These are phyloP conservation scores for Uropsilus gracilis DNA, from an alignment of 2,113 vertebrate genomes.

Conservation along the genomic window DNA sequence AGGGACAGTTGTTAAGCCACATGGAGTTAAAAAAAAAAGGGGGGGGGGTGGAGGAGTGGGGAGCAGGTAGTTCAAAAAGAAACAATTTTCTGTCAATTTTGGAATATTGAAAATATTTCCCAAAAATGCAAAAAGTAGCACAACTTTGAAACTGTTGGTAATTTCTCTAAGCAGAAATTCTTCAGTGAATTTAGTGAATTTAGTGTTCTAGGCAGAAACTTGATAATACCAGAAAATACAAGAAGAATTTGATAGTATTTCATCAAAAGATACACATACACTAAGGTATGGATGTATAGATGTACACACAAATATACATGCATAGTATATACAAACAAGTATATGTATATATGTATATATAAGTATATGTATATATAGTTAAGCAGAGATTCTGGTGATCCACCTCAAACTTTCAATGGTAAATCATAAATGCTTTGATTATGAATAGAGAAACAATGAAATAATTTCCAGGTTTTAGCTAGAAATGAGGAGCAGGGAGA, in stretches of 20 bases:
- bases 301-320: neutral
- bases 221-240: neutral
- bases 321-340: too few species aligned
- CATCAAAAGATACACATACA: neutral
- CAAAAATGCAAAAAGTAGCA: neutral
- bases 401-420: neutral
- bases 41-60: neutral
- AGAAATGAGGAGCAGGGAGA: neutral
- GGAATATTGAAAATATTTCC: neutral
- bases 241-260: neutral
- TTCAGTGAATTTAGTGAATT: neutral
- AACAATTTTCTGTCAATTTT: too few species aligned
- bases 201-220: neutral
- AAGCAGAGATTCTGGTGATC: neutral
- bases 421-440: neutral
- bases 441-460: slow-evolving; percentile 10
- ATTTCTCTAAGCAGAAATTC: neutral
- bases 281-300: neutral
- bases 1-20: accelerated
- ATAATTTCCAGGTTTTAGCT: neutral
- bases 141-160: neutral
- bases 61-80: neutral
- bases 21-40: too few species aligned
- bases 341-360: neutral
- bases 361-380: neutral